These are phyloP conservation scores for Camelus dromedarius DNA, from an alignment of 2,113 vertebrate genomes.

Conservation along the genomic window DNA sequence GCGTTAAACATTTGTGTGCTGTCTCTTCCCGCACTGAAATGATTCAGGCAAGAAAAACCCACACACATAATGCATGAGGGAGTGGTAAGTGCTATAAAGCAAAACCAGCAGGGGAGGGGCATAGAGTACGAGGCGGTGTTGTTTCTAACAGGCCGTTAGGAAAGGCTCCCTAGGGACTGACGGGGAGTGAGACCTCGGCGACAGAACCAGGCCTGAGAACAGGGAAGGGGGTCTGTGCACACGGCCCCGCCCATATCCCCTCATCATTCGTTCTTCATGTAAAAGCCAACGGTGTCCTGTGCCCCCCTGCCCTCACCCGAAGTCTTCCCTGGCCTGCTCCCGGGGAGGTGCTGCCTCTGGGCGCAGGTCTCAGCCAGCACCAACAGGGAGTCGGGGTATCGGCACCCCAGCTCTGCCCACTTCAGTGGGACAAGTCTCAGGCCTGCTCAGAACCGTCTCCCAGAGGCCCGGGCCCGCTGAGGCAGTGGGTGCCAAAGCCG, in stretches of 20 bases:
- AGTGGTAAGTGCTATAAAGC: not conserved
- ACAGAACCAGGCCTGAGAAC: not conserved
- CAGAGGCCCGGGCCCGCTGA: not conserved
- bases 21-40: not conserved
- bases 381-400: not conserved
- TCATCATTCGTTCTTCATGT: not conserved
- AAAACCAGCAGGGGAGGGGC: not conserved
- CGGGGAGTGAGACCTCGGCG: not conserved
- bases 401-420: not conserved
- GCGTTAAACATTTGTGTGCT: not conserved
- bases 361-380: not conserved
- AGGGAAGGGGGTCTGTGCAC: not conserved
- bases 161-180: not conserved
- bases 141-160: not conserved
- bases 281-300: not conserved
- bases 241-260: too few relatives aligned
- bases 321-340: not conserved
- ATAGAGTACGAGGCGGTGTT: not conserved
- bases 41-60: not conserved
- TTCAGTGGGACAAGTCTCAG: not conserved
- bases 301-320: not conserved
- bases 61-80: not conserved
- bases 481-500: too few relatives aligned
- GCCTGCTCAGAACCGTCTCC: not conserved
- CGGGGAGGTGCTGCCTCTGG: rapidly evolving